Percentiles rank a stretch among this genome's conserved stretches.
Conservation (phyloP, 2,797 vertebrate species). For the Sebastes iracundus region DNA sequence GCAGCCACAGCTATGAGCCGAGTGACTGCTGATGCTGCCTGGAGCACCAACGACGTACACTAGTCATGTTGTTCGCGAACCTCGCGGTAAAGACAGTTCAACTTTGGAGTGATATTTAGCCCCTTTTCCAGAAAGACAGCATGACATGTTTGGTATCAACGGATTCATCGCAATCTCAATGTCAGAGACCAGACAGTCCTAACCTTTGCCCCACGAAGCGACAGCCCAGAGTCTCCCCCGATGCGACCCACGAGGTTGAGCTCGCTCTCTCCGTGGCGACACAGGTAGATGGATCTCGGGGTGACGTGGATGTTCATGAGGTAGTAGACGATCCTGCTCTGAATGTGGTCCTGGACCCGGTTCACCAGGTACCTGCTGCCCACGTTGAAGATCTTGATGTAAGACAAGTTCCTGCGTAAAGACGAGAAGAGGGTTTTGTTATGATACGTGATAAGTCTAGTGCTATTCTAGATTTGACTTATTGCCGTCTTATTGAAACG, state of each 20-base stretch:
- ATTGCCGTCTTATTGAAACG: too few species aligned
- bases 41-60: background rate
- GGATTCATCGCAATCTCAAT: too few species aligned
- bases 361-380: slow-evolving; percentile 92
- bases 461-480: background rate
- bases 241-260: slow-evolving; percentile 91
- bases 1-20: background rate
- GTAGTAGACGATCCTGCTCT: slow-evolving; percentile 93
- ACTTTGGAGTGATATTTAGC: too few species aligned
- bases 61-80: background rate
- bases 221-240: slow-evolving; percentile 89
- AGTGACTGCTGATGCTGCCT: background rate
- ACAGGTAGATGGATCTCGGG: slow-evolving; percentile 90
- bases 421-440: background rate
- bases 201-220: slow-evolving; percentile 83
- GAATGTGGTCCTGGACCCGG: slow-evolving; percentile 91
- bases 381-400: slow-evolving; percentile 95
- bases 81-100: background rate
- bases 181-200: background rate
- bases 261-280: slow-evolving; percentile 92
- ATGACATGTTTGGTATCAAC: too few species aligned
- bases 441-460: background rate
- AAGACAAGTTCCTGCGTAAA: slow-evolving; percentile 85
- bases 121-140: too few species aligned
- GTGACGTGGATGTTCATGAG: slow-evolving; percentile 96